Conservation (phyloP, 2,797 vertebrate species). For the Meriones psammophilus region DNA sequence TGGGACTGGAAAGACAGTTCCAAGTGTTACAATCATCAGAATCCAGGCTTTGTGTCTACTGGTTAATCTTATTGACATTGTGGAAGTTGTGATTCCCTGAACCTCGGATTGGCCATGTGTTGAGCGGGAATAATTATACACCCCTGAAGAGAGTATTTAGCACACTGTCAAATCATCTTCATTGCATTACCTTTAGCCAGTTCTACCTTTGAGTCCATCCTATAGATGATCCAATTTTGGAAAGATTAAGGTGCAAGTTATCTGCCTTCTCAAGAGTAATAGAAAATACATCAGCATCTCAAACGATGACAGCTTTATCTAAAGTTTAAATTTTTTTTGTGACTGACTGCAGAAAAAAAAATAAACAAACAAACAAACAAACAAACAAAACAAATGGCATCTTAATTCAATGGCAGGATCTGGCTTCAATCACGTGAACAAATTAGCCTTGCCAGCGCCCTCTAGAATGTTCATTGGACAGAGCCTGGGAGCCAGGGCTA, state of each 20-base stretch:
- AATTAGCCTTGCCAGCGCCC: neutral
- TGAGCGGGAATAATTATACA: neutral
- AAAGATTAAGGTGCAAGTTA: slow-evolving; percentile 25
- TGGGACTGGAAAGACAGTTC: neutral
- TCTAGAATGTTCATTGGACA: slow-evolving; percentile 33
- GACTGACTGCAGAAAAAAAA: neutral
- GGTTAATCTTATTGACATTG: neutral
- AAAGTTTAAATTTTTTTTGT: neutral
- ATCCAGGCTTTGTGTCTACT: neutral
- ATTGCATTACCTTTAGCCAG: neutral
- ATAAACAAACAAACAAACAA: no score
- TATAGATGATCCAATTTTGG: neutral
- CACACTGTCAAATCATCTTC: neutral
- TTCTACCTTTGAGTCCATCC: slow-evolving; percentile 25
- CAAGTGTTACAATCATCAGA: neutral
- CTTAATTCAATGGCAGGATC: slow-evolving; percentile 63
- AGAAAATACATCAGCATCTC: slow-evolving; percentile 16
- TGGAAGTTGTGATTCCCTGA: slow-evolving; percentile 10
- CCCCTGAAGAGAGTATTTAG: neutral
- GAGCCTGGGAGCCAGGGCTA: neutral
- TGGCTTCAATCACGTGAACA: slow-evolving; percentile 63
- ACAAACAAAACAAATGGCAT: slow-evolving; percentile 12
- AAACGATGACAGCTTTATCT: neutral
- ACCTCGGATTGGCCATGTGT: neutral
- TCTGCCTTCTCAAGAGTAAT: slow-evolving; percentile 4